These are phyloP conservation scores for Anticlea derivata DNA, from an alignment of 2,888 invertebrate genomes.

Conservation along the genomic window DNA sequence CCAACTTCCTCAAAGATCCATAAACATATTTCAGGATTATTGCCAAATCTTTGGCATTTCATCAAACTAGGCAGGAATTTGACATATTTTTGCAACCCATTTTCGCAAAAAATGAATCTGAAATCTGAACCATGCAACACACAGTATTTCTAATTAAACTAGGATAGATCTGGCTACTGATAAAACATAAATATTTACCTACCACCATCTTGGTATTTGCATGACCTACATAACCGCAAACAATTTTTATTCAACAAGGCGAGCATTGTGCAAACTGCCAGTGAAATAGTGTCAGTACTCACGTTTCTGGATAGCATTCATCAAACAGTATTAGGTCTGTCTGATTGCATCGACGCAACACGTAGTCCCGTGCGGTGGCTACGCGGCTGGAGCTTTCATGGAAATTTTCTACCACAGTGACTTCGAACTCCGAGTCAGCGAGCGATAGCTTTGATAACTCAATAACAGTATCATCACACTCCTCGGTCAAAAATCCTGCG, in stretches of 20 bases:
- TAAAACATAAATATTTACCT: conserved; percentile 39
- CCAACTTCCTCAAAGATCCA: conserved; percentile 1
- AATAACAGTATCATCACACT: conserved; percentile 83
- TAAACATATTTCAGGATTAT: background rate
- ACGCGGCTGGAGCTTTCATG: conserved; percentile 65
- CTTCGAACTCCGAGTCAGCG: conserved; percentile 71
- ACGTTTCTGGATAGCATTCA: conserved; percentile 87
- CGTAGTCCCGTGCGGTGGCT: conserved; percentile 74
- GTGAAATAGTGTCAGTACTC: conserved; percentile 52
- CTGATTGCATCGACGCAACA: conserved; percentile 88
- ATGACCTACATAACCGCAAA: conserved; percentile 51
- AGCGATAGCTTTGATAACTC: conserved; percentile 81
- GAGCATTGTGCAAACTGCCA: background rate
- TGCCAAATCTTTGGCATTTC: background rate
- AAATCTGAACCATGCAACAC: background rate
- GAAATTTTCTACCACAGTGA: conserved; percentile 72
- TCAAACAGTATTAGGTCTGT: conserved; percentile 85
- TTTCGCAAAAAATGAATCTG: no score
- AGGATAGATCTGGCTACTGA: conserved; percentile 8
- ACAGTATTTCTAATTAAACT: no score
- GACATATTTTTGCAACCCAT: no score
- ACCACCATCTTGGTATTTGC: conserved; percentile 47
- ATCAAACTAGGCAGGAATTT: conserved; percentile 13
- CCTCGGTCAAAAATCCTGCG: conserved; percentile 80
- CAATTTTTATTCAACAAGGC: conserved; percentile 16